phyloP scores from a whole-genome alignment of 2,797 vertebrate genomes.

The Novumbra hubbsi region DNA sequence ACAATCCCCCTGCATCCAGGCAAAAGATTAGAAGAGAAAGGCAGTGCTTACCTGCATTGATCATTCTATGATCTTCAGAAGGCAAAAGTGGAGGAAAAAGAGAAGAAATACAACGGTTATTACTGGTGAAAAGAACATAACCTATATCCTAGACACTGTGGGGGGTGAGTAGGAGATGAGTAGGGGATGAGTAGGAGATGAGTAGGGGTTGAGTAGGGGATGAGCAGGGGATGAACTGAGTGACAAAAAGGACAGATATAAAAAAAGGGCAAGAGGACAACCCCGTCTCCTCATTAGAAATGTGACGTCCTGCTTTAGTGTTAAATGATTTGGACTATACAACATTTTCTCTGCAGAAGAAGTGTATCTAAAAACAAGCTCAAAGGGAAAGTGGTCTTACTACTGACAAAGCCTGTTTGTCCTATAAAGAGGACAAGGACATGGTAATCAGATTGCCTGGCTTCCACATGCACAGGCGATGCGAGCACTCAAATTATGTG shows the following conservation, averaged over 20 bases:
- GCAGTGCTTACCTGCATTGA: slow-evolving; percentile 73
- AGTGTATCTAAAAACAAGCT: slow-evolving; percentile 5
- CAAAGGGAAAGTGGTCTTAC: neutral
- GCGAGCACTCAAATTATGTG: slow-evolving; percentile 22
- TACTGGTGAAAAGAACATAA: slow-evolving; percentile 24
- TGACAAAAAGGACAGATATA: slow-evolving; percentile 29
- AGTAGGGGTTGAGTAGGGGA: too few relatives aligned
- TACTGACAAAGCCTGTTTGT: neutral
- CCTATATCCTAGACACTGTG: neutral
- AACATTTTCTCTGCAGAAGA: neutral
- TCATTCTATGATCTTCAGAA: slow-evolving; percentile 75
- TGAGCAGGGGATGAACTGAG: slow-evolving; percentile 10
- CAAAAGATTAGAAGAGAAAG: slow-evolving; percentile 20
- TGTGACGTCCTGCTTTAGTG: neutral
- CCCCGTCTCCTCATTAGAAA: neutral
- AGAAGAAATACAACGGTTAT: slow-evolving; percentile 32
- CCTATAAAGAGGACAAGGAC: slow-evolving; percentile 22
- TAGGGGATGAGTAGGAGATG: slow-evolving; percentile 11
- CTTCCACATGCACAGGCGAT: slow-evolving; percentile 9
- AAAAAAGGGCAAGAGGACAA: neutral
- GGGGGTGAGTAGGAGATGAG: slow-evolving; percentile 9
- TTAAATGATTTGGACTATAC: neutral
- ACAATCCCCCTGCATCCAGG: neutral
- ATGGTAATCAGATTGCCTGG: slow-evolving; percentile 19
- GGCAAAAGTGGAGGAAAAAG: slow-evolving; percentile 25